Conservation (phyloP, 2,888 invertebrate genomes). For the Clepsis dumicolana region DNA sequence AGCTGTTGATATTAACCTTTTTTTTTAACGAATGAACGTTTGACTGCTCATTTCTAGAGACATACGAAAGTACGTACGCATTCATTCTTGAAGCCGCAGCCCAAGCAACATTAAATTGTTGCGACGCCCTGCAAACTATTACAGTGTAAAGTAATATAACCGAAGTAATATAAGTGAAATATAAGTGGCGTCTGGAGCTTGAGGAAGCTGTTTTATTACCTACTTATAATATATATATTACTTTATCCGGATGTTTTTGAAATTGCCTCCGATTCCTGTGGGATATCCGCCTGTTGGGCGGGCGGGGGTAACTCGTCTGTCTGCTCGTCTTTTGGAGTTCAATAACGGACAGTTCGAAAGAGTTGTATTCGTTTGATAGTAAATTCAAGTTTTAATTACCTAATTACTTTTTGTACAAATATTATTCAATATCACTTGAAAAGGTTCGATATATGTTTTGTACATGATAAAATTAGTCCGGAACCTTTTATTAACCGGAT, state of each 20-base stretch:
- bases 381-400: no score
- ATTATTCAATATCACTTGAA: no score
- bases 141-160: slow-evolving; percentile 48
- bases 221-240: slow-evolving; percentile 75
- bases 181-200: slow-evolving; percentile 58
- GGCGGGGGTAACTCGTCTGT: not conserved
- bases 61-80: slow-evolving; percentile 44
- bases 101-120: slow-evolving; percentile 60
- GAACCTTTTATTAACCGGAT: no score
- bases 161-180: not conserved
- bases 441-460: no score
- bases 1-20: no score
- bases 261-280: slow-evolving; percentile 79
- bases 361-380: no score
- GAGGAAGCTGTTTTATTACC: slow-evolving; percentile 61
- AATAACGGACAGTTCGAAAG: no score
- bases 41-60: not conserved
- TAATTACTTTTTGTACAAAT: no score
- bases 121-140: slow-evolving; percentile 63
- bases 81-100: slow-evolving; percentile 49
- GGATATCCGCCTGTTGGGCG: slow-evolving; percentile 68
- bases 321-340: no score
- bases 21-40: not conserved
- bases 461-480: no score
- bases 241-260: slow-evolving; percentile 69